Percentiles rank a stretch among this genome's conserved stretches.
phyloP scores from a whole-genome alignment of 1,140 invertebrate species.

The Drosophila ananassae region DNA sequence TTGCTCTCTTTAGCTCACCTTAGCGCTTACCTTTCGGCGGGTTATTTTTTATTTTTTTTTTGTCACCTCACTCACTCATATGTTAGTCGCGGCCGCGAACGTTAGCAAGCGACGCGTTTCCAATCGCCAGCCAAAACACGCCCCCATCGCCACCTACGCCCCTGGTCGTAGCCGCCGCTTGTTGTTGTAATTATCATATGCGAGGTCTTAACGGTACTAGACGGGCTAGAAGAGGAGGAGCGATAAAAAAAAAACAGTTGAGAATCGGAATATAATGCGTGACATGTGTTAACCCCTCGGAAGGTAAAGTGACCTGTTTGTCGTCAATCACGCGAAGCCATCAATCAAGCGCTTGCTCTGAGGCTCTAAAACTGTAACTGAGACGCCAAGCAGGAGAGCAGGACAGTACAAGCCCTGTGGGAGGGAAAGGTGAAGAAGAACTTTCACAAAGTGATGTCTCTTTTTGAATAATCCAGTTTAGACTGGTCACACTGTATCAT shows the following conservation, averaged over 20 bases:
- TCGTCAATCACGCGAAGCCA: conserved; percentile 62
- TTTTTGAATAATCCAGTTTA: neutral
- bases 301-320: conserved; percentile 45
- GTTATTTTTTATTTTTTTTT: conserved; percentile 11
- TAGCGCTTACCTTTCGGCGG: conserved; percentile 48
- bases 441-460: conserved; percentile 40
- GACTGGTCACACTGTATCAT: no score
- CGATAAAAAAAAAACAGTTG: conserved; percentile 23
- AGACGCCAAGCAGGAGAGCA: no score
- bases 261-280: conserved; percentile 48
- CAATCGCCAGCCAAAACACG: conserved; percentile 47
- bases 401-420: conserved; percentile 20
- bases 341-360: conserved; percentile 55
- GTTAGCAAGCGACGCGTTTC: conserved; percentile 64
- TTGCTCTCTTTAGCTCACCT: conserved; percentile 8
- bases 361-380: conserved; percentile 37
- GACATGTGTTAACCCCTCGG: conserved; percentile 38
- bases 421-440: conserved; percentile 9
- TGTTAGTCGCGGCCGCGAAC: conserved; percentile 58
- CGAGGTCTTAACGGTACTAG: conserved; percentile 41
- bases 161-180: neutral
- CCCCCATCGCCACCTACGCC: conserved; percentile 30
- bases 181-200: conserved; percentile 40
- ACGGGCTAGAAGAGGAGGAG: conserved; percentile 32
- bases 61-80: conserved; percentile 71